Evolutionary conservation across 2,797 vertebrate species (phyloP), one percentile per base, ranked within the genome.

Genomic region (Pipistrellus nathusii): DNA sequence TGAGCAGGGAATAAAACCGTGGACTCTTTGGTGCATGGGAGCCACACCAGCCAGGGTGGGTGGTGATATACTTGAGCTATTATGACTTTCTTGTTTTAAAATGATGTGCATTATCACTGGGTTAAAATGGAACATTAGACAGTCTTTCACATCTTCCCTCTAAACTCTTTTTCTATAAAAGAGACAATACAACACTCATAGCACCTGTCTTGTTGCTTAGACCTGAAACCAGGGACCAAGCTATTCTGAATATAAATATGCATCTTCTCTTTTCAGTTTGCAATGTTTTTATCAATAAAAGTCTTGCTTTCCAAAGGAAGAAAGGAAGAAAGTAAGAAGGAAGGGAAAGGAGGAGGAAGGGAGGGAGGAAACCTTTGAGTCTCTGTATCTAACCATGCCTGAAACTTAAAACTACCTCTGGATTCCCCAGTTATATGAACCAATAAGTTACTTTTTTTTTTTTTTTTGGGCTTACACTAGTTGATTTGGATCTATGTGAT

Each of bases 241-340:
- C 4, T 55, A 64, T 82, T 66, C 68, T 75, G 15, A 44, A 92
- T 90, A 81, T 68, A 87, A 94, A 92, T 88, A 82, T 25, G 20
- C 23, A 85, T 27, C 71, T 78, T 78, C 41, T 48, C 46, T 88
- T 86, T 71, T 86, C 92, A 66, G 32, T 91, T 86, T 92, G 84
- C 53, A 80, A 86, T 68, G 53, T 81, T 78, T 76, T 92, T 81
- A 66, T 92, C 93, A 94, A 94, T 71, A 93, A 94, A 98, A 94
- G 55, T 35, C 20, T 77, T 55, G n/a, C 21, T 35, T 77, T 14
- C 0, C 0, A 0, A 59, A 59, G 1, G 75, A 53, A 23, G 6
- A 18, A 35, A 38, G 66, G 66, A 38, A 51, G 46, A 10, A 2
- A 48, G 72, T 8, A 48, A 51, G 48, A 17, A 51, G 48, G 48